Base-by-base conservation (phyloP, 2,113 vertebrate genomes). In the Oostethus manadensis region DNA sequence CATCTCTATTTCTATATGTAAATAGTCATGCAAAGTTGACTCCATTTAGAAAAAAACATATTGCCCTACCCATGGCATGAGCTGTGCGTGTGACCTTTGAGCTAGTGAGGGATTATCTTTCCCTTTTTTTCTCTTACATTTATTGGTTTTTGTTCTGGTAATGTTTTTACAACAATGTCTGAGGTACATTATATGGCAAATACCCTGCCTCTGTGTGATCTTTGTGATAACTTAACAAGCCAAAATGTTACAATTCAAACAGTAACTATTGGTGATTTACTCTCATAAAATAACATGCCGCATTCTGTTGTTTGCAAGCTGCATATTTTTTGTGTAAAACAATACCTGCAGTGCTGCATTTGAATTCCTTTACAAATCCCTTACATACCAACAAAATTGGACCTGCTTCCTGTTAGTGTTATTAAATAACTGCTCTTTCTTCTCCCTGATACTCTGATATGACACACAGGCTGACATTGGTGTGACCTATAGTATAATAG, bases 341-440 rank as follows among this genome's bases (percentile, higher is more conserved):
- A 70, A 74, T 81, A 76, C 70, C 60, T 76, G 55, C 49, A 38
- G 70, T 22, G 17, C 56, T 71, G 65, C 62, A 68, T 72, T 68
- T 78, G 54, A 66, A 80, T 77, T 75, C 71, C 17, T 67, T 60
- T 43, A 43, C 49, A 85, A 86, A 86, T 85, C 81, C 77, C 64
- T 35, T 49, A 13, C 61, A 74, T 68, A 76, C 58, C 46, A 38
- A 56, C 50, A 64, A 72, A 73, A 76, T 69, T 72, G 54, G 70
- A 21, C 60, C 43, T 43, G 56, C 45, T 70, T 73, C 23, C 59
- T 47, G 16, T 56, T 50, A 15, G 4, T 13, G 21, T 73, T 76
- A 68, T 79, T 68, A 66, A 70, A 74, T 38, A 53, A 42, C 60
- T 57, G 48, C 58, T 55, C 58, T 56, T 75, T 48, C 60, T 45